A percentile compares a stretch with the other conserved stretches of the same genome.
phyloP scores from a whole-genome alignment of 2,797 vertebrate species.

The Channallabes apus region DNA sequence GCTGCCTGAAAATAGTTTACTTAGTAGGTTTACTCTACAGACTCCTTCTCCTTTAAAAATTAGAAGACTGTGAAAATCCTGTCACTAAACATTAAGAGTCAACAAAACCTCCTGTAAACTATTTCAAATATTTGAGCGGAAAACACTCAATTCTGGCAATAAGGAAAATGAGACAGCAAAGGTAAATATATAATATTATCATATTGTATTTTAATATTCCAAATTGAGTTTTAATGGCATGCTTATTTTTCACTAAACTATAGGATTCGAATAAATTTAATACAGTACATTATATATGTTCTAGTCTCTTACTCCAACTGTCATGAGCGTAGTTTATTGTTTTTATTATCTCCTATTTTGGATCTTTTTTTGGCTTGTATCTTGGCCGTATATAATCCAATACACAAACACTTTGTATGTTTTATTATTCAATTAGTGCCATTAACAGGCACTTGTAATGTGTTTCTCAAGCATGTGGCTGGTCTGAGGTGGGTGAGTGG shows the following conservation, averaged over 20 bases:
- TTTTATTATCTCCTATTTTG: background rate
- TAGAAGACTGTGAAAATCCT: conserved; percentile 33
- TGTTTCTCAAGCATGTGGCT: conserved; percentile 5
- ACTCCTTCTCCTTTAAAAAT: conserved; percentile 14
- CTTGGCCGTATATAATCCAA: background rate
- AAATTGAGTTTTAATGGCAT: background rate
- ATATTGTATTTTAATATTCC: background rate
- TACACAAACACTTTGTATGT: background rate
- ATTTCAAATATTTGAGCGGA: conserved; percentile 1
- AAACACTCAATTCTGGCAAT: background rate
- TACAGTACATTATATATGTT: background rate
- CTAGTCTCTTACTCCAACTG: background rate
- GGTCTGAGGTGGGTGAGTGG: conserved; percentile 7
- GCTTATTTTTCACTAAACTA: background rate
- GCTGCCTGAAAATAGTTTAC: background rate
- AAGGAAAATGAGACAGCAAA: background rate
- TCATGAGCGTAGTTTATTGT: background rate
- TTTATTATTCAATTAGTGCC: conserved; percentile 25
- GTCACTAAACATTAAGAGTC: conserved; percentile 9
- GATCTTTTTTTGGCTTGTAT: background rate
- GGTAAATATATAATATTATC: background rate
- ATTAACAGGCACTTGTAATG: conserved; percentile 21
- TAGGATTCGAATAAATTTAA: background rate
- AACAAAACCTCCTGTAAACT: conserved; percentile 16
- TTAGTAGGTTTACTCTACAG: background rate